Evolutionary conservation across 2,113 vertebrate species (phyloP).

Genomic region (Mobula hypostoma): DNA sequence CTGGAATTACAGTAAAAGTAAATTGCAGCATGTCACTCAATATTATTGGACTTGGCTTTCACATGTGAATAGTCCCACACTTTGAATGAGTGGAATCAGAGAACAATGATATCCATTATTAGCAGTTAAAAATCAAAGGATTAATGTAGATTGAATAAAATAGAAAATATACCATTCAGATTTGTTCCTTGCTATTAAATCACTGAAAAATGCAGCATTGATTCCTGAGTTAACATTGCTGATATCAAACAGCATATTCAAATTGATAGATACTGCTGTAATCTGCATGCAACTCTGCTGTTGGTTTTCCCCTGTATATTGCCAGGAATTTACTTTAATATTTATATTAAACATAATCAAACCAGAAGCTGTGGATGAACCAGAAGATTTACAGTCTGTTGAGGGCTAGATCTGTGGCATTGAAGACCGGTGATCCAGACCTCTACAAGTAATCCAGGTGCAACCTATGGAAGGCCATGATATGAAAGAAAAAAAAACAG

Average conservation of each 20-base stretch:
- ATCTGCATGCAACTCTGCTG: background rate
- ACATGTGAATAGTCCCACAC: background rate
- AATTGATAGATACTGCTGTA: background rate
- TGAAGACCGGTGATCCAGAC: no score
- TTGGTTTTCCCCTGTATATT: background rate
- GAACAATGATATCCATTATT: background rate
- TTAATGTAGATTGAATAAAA: background rate
- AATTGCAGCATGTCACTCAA: conserved; percentile 19
- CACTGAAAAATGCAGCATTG: background rate
- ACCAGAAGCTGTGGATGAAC: no score
- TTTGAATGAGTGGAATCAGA: background rate
- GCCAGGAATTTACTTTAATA: background rate
- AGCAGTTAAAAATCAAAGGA: background rate
- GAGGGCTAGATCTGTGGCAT: no score
- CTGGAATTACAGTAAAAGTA: background rate
- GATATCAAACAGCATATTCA: background rate
- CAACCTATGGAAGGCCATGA: no score
- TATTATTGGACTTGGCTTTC: background rate
- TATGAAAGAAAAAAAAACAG: no score
- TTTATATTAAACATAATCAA: background rate
- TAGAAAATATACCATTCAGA: background rate
- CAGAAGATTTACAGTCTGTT: no score
- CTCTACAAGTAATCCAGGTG: no score
- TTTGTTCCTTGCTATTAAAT: background rate
- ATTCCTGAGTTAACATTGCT: background rate